Evolutionary conservation across 2,797 vertebrate species (phyloP), one percentile per base, ranked within the genome.

Genomic region (Sebastes umbrosus): DNA sequence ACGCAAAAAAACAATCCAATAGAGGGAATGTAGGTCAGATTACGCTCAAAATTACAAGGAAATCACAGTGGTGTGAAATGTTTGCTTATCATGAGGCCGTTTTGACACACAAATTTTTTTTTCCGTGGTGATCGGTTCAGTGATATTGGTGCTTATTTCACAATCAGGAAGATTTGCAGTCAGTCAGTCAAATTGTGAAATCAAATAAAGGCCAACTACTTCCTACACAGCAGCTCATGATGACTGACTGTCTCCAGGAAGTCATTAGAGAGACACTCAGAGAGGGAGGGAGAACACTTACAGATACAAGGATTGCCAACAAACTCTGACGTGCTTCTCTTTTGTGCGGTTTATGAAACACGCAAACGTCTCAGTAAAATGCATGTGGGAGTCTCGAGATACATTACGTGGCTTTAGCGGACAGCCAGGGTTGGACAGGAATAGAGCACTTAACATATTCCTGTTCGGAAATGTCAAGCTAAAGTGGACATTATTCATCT

Each of bases 141-240:
- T 22, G 65, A 75, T 34, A 60, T 27, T 58, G 9, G 25, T 12
- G 94, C 94, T 94, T 92, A 90, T 93, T 96, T 95, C 94, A 93
- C 83, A 91, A 85, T 90, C 86, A 77, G 88, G 82, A 94, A 86
- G 86, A 85, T 86, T 94, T 91, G 71, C 18, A 69, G 32, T 73
- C 84, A 88, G 91, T 95, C 87, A 90, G 89, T 93, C 88, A 88
- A 79, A 67, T 0, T 77, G 86, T 79, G 75, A 90, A 86, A 84
- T 50, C 79, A 87, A 95, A 91, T 81, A 87, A 91, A 94, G 71
- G 81, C 70, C 93, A 96, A 93, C 80, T 34, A 82, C 89, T 93
- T 94, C 93, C 93, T 94, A 46, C 74, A 81, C 57, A 13, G 75
- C 73, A 68, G 80, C 81, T 78, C 32, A 18, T 64, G 50, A 82